Evolutionary conservation across 2,888 invertebrate species (phyloP), one percentile per base, ranked within the genome.

Genomic region (Leistus spinibarbis): DNA sequence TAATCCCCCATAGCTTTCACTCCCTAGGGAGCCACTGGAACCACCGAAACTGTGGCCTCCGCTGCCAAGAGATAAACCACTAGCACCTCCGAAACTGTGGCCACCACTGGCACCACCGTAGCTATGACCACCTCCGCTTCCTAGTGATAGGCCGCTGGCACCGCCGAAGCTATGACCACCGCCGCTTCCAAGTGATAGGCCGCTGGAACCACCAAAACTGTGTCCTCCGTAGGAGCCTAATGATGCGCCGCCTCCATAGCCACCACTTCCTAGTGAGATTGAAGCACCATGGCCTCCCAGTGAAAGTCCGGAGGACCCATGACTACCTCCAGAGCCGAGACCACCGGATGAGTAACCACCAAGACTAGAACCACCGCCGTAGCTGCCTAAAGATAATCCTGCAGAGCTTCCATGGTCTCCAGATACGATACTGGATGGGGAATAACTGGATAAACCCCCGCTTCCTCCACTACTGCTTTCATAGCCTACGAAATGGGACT

Each of bases 251-350:
- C 74, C 63, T 23, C 63, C 24, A 62, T 75, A 69, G 7, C 72
- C 72, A 20, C 72, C 72, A 23, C 73, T 73, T 16, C 75, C 75
- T 13, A 69, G 69, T n/a, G 75, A 75, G 13, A 69, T 16, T 20
- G 63, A 64, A 20, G 57, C 54, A 13, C 75, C 75, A 54, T 75
- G 75, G 5, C 75, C 63, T 20, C 75, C 75, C 1, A 75, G 56
- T 19, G 75, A 75, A 16, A 75, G 69, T 17, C 75, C 75, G 9
- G 63, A 22, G 3, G 73, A 73, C 22, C 75, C 75, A n/a, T 24
- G 16, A 23, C 54, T 24, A 13, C 22, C 60, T 16, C 67, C 54
- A 13, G 60, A 27, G 7, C 67, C 66, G n/a, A 66, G 40, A 4
- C 62, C 62, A 3, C 17, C 19, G 20, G 62, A 19, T 19, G 62